Percentiles rank a stretch among this genome's conserved stretches.
phyloP scores from a whole-genome alignment of 1,140 invertebrate genomes.

The Drosophila sproati region DNA sequence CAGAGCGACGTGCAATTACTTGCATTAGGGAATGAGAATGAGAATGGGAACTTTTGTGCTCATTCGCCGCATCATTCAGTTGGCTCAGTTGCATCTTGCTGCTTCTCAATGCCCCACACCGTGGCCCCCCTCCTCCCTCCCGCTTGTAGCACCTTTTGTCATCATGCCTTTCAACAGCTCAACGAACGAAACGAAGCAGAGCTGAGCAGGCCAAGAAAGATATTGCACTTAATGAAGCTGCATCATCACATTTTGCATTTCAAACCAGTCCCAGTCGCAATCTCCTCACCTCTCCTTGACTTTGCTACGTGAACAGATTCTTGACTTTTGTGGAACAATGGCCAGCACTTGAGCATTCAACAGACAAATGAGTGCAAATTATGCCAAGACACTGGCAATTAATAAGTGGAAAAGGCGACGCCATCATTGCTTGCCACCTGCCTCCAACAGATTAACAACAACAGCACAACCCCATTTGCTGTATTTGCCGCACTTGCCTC shows the following conservation, averaged over 20 bases:
- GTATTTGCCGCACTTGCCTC: not conserved
- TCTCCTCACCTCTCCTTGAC: too few relatives aligned
- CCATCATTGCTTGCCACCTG: slow-evolving; percentile 18
- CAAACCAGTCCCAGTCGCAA: not conserved
- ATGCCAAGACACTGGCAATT: slow-evolving; percentile 81
- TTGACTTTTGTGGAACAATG: slow-evolving; percentile 63
- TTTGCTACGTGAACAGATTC: slow-evolving; percentile 64
- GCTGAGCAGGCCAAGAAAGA: slow-evolving; percentile 47
- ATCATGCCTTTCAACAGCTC: slow-evolving; percentile 73
- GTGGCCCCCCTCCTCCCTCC: slow-evolving; percentile 1
- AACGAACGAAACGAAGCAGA: slow-evolving; percentile 35
- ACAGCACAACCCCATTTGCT: slow-evolving; percentile 2
- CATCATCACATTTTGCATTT: slow-evolving; percentile 82
- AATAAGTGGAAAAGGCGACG: slow-evolving; percentile 69
- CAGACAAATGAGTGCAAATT: slow-evolving; percentile 81
- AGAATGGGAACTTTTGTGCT: slow-evolving; percentile 28
- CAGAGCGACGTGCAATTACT: slow-evolving; percentile 78
- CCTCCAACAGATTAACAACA: slow-evolving; percentile 19
- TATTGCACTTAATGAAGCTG: slow-evolving; percentile 81
- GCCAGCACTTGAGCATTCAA: slow-evolving; percentile 68
- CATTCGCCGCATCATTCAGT: slow-evolving; percentile 35
- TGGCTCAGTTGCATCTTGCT: slow-evolving; percentile 21
- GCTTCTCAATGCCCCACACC: not conserved
- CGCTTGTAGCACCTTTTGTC: slow-evolving; percentile 66
- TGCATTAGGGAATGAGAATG: slow-evolving; percentile 61